Evolutionary conservation across 2,888 invertebrate genomes (phyloP).

Genomic region (Auanema freiburgensis): DNA sequence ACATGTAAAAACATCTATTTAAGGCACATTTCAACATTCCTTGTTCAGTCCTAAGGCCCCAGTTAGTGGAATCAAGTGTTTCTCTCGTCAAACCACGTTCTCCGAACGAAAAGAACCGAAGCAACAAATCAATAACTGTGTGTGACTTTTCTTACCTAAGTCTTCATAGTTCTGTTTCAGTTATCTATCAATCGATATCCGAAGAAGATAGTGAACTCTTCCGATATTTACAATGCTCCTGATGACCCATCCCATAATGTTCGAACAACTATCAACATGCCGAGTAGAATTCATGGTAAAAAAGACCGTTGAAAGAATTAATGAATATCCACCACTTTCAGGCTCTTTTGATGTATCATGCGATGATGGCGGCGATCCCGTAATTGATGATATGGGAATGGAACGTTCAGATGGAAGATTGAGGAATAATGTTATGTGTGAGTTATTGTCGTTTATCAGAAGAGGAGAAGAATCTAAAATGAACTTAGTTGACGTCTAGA

Average conservation of each 20-base stretch:
- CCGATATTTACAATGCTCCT: neutral
- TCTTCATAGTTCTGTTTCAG: constrained; percentile 24
- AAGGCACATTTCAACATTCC: constrained; percentile 50
- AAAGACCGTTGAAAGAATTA: neutral
- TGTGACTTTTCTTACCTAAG: neutral
- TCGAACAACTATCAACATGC: neutral
- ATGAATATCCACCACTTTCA: neutral
- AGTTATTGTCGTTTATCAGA: no score
- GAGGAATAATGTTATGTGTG: no score
- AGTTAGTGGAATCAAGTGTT: constrained; percentile 39
- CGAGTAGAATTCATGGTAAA: neutral
- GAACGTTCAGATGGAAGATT: no score
- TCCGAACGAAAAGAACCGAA: constrained; percentile 41
- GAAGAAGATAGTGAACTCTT: constrained; percentile 34
- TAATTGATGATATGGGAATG: constrained; percentile 17
- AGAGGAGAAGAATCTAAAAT: no score
- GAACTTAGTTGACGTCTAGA: neutral
- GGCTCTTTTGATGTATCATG: constrained; percentile 39
- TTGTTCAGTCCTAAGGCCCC: constrained; percentile 36
- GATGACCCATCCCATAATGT: no score
- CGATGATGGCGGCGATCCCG: constrained; percentile 38
- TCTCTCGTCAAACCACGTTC: constrained; percentile 31
- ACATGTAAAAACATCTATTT: neutral
- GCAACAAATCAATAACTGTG: constrained; percentile 55
- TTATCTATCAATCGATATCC: constrained; percentile 53